Percentiles rank a stretch among this genome's conserved stretches.
Conservation (phyloP, 1,140 invertebrate genomes). For the Trichomalopsis sarcophagae region DNA sequence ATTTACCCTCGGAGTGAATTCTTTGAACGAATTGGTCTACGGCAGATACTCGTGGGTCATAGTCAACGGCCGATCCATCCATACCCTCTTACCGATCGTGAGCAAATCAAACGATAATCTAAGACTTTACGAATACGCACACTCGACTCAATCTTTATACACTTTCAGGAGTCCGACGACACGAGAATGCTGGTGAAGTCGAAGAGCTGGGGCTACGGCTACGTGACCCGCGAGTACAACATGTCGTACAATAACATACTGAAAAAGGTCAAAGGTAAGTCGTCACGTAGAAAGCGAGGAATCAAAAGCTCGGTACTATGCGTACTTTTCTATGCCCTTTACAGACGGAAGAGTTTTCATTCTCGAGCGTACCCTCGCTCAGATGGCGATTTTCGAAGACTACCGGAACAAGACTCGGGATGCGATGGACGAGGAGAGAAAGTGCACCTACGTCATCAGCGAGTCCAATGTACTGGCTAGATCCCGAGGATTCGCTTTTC, state of each 20-base stretch:
- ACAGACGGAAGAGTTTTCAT: conserved; percentile 78
- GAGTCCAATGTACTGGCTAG: conserved; percentile 79
- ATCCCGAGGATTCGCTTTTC: conserved; percentile 83
- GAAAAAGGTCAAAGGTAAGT: conserved; percentile 17
- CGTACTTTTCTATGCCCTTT: background rate
- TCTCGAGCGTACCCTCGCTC: conserved; percentile 79
- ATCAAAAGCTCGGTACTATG: no score
- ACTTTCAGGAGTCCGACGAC: conserved; percentile 50
- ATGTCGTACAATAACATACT: conserved; percentile 36
- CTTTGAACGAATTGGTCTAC: conserved; percentile 80
- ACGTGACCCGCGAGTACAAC: conserved; percentile 46
- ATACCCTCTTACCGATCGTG: conserved; percentile 71
- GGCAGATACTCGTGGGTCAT: conserved; percentile 83
- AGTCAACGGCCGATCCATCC: conserved; percentile 79
- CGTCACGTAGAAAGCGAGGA: background rate
- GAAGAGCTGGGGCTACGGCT: conserved; percentile 44
- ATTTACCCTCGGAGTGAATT: conserved; percentile 86
- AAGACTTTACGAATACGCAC: background rate
- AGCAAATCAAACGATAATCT: no score
- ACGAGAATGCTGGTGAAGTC: conserved; percentile 27
- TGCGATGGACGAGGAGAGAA: conserved; percentile 75
- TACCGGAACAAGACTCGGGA: conserved; percentile 79
- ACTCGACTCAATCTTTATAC: no score
- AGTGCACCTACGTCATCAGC: conserved; percentile 84
- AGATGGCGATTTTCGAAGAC: conserved; percentile 81